A percentile compares a stretch with the other conserved stretches of the same genome.
Conservation (phyloP, 2,797 vertebrate species). For the Phoeniculus purpureus region DNA sequence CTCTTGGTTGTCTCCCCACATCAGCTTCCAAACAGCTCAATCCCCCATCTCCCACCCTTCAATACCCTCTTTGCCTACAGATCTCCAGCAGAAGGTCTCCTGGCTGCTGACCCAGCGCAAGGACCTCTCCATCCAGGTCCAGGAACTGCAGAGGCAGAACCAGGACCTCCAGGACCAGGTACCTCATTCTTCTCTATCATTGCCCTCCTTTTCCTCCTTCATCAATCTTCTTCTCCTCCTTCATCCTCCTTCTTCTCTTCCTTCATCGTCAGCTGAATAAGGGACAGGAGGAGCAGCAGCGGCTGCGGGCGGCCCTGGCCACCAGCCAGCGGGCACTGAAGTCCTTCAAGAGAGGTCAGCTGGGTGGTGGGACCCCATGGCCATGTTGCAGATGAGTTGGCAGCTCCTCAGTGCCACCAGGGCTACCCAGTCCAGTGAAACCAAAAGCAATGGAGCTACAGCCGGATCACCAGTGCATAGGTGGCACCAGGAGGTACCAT, state of each 20-base stretch:
- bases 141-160: conserved; percentile 74
- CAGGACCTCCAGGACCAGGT: conserved; percentile 79
- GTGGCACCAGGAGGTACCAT: not conserved
- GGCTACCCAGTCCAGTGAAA: not conserved
- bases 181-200: not conserved
- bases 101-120: conserved; percentile 79
- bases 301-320: conserved; percentile 69
- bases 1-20: not conserved
- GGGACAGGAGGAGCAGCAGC: conserved; percentile 76
- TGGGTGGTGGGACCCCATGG: accelerated
- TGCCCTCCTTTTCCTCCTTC: not conserved
- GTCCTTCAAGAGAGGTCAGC: conserved; percentile 82
- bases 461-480: accelerated
- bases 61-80: conserved; percentile 31
- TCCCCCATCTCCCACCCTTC: not conserved
- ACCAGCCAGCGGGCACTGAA: conserved; percentile 76
- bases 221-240: not conserved
- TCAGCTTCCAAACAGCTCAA: not conserved
- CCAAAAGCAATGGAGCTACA: not conserved
- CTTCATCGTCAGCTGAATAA: not conserved
- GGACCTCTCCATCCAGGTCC: conserved; percentile 75
- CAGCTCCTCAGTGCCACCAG: not conserved
- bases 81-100: conserved; percentile 78
- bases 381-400: not conserved
- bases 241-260: no score